phyloP scores from a whole-genome alignment of 2,797 vertebrate species.

The Clarias fuscus region DNA sequence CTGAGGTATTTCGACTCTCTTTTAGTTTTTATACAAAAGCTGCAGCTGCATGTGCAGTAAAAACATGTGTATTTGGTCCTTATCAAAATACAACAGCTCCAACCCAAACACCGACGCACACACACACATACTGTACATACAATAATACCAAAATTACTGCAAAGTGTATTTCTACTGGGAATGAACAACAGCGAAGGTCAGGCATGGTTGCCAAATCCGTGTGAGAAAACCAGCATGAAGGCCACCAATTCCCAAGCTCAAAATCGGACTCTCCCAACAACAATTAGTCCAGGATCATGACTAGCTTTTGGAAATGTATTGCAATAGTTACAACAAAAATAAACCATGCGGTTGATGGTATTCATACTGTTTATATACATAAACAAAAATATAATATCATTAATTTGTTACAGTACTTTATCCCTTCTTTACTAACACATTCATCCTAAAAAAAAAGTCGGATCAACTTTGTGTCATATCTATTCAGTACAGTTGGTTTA shows the following conservation, averaged over 20 bases:
- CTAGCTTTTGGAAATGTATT: background rate
- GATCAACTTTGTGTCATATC: background rate
- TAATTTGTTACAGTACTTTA: background rate
- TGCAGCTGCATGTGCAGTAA: background rate
- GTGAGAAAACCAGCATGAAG: background rate
- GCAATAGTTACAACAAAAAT: background rate
- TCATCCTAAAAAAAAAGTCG: background rate
- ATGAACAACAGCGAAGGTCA: background rate
- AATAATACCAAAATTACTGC: background rate
- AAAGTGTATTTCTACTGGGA: background rate
- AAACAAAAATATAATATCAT: background rate
- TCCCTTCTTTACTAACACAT: background rate
- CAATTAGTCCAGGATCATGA: background rate
- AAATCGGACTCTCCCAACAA: background rate
- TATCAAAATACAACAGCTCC: background rate
- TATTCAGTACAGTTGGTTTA: too few species aligned
- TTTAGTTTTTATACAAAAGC: constrained; percentile 1
- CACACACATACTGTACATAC: background rate
- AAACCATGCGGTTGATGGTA: background rate
- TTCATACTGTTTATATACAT: background rate
- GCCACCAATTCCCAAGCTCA: background rate
- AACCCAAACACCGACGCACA: background rate
- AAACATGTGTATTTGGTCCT: background rate
- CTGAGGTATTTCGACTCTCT: background rate
- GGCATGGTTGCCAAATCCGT: background rate